Evolutionary conservation across 2,888 invertebrate genomes (phyloP), one percentile per base, ranked within the genome.

Genomic region (Epirrita christyi): DNA sequence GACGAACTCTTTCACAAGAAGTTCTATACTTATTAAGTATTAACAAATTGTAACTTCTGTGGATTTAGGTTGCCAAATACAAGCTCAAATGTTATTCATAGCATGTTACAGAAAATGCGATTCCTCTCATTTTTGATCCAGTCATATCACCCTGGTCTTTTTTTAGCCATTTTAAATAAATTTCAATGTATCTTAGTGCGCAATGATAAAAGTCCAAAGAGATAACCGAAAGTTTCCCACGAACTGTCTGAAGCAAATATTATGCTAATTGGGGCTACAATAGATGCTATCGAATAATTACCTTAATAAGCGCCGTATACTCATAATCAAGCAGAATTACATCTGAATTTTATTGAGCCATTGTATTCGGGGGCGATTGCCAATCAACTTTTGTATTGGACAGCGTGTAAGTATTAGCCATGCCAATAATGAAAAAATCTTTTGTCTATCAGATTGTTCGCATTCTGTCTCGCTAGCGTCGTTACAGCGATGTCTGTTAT

Each of bases 241-340:
- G 64, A 15, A 13, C 50, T 27, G 37, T 56, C 53, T 36, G 51
- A 58, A 54, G 56, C 56, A 51, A 61, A 57, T 52, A 21, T 21
- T 21, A 66, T 59, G 61, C 53, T 63, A 62, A 64, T 66, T 53
- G 55, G 42, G 34, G 74, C 76, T 70, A 86, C 81, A 87, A 88
- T 83, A 78, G 82, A 81, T 73, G 68, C 67, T 75, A 72, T 82
- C 79, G 80, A 72, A 87, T 89, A 89, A 89, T 89, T 88, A 81
- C 78, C 79, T 78, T 85, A 85, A 87, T 86, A 88, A 83, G 81
- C 75, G 75, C 71, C 75, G 75, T 80, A 78, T 81, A 84, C 83
- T 85, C 80, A 83, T 81, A 86, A 86, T 88, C 86, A 86, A 85
- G 83, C 75, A 80, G 80, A 83, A 84, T 87, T 87, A 89, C 81